phyloP scores from a whole-genome alignment of 2,888 invertebrate species.

The Mylabris sibirica region DNA sequence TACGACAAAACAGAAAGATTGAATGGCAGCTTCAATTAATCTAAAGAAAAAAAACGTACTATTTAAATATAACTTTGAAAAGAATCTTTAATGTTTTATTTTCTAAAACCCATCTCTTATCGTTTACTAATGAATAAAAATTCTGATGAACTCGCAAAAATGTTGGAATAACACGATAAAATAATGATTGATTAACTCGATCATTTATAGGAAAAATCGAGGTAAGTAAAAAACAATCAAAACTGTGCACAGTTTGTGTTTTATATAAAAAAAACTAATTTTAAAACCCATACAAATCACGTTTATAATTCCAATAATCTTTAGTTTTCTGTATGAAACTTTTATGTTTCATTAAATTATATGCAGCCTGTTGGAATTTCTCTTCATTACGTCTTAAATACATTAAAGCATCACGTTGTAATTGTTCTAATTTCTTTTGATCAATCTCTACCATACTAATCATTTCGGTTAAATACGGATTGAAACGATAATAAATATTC shows the following conservation, averaged over 20 bases:
- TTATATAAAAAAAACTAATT: neutral
- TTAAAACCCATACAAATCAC: constrained; percentile 45
- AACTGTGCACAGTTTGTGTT: neutral
- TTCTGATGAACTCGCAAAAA: neutral
- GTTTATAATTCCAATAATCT: constrained; percentile 60
- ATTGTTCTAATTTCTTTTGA: constrained; percentile 71
- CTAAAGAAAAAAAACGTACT: constrained; percentile 34
- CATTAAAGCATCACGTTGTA: constrained; percentile 77
- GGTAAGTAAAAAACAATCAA: neutral
- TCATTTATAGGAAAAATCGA: neutral
- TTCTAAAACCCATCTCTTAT: neutral
- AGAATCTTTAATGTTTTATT: constrained; percentile 26
- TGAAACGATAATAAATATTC: constrained; percentile 81
- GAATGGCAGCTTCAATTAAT: constrained; percentile 47
- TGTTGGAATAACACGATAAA: neutral
- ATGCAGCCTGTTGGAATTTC: constrained; percentile 72
- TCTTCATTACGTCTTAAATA: constrained; percentile 82
- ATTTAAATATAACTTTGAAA: constrained; percentile 42
- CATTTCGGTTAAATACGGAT: constrained; percentile 83
- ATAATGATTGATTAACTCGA: neutral
- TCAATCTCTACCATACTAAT: constrained; percentile 82
- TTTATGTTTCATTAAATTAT: constrained; percentile 58
- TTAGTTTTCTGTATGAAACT: constrained; percentile 54
- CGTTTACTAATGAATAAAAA: too few relatives aligned
- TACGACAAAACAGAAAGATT: constrained; percentile 19